Conservation (phyloP, 1,140 invertebrate genomes). For the Spodoptera litura region DNA sequence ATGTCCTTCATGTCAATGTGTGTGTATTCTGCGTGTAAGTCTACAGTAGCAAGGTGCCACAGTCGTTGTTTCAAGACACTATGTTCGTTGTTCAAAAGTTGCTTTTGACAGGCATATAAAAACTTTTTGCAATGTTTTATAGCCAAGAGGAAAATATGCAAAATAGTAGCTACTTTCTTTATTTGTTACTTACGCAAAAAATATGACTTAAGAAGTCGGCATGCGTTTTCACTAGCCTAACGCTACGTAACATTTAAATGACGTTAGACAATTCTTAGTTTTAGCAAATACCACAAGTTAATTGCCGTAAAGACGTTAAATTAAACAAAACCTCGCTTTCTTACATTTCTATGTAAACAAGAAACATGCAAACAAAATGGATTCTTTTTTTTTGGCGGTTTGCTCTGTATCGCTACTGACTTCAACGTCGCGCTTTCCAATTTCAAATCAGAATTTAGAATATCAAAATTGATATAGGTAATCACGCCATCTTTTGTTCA, state of each 20-base stretch:
- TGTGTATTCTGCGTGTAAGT: no score
- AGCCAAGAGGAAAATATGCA: no score
- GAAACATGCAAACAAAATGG: constrained; percentile 37
- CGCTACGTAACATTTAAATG: background rate
- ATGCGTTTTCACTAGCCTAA: constrained; percentile 3
- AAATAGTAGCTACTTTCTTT: background rate
- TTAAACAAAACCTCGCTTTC: constrained; percentile 30
- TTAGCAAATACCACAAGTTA: constrained; percentile 7
- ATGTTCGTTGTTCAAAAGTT: no score
- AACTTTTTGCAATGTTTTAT: background rate
- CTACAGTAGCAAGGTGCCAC: no score
- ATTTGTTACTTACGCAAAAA: constrained; percentile 15
- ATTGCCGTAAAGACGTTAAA: constrained; percentile 19
- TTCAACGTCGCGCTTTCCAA: constrained; percentile 53
- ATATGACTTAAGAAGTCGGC: background rate
- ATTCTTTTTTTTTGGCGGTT: constrained; percentile 45
- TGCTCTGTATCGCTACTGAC: constrained; percentile 41
- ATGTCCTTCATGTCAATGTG: no score
- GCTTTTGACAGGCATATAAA: background rate
- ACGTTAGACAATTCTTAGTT: background rate
- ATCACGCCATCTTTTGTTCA: constrained; percentile 50
- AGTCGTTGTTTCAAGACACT: no score
- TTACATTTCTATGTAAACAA: constrained; percentile 38
- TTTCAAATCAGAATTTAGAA: constrained; percentile 49
- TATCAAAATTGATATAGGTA: constrained; percentile 36